Percentiles rank a stretch among this genome's conserved stretches.
These are phyloP conservation scores for Acanthosepion esculentum DNA, from an alignment of 2,888 invertebrate genomes.

Conservation along the genomic window DNA sequence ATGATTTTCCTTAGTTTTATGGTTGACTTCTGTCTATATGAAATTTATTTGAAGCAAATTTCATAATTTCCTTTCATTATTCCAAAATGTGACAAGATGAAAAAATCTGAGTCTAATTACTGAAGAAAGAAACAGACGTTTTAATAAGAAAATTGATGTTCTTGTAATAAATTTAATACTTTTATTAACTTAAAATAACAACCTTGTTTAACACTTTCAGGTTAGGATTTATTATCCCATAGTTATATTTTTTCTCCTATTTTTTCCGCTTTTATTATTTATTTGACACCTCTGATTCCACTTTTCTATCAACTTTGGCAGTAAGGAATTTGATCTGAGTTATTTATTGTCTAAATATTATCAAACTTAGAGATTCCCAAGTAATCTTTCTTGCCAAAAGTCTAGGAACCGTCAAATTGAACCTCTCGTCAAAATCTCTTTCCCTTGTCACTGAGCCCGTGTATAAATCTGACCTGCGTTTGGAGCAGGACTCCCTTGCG, in stretches of 20 bases:
- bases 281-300: background rate
- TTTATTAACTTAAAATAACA: background rate
- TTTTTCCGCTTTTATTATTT: background rate
- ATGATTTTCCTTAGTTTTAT: no score
- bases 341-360: background rate
- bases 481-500: background rate
- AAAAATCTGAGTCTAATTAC: background rate
- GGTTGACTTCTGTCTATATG: no score
- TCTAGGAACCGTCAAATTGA: background rate
- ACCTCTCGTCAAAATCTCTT: background rate
- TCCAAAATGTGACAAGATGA: no score
- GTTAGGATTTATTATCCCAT: background rate
- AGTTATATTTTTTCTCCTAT: background rate
- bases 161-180: no score
- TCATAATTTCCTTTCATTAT: no score
- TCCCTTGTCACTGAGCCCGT: background rate
- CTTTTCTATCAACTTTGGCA: background rate
- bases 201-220: background rate
- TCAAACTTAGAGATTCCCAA: background rate
- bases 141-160: background rate
- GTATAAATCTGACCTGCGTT: background rate
- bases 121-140: background rate
- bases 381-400: constrained; percentile 33
- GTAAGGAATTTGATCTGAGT: background rate
- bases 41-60: no score